Evolutionary conservation across 1,140 invertebrate species (phyloP).

Genomic region (Aradophagus sp.): DNA sequence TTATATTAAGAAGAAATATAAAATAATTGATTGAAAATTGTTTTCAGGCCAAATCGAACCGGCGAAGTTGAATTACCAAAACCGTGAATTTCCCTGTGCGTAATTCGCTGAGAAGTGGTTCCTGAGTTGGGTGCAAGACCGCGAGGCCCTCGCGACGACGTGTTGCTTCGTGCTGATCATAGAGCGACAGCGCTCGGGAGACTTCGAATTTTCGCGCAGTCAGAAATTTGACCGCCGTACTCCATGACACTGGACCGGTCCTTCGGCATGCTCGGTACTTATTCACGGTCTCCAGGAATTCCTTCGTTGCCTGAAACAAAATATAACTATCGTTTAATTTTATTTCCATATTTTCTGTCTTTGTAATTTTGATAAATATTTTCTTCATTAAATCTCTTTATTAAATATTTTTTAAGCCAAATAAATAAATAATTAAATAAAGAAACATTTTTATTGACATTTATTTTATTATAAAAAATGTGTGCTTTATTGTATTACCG

Average conservation of each 20-base stretch:
- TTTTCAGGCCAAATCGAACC: slow-evolving; percentile 7
- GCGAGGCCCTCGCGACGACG: slow-evolving; percentile 89
- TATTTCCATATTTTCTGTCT: too few relatives aligned
- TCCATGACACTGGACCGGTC: slow-evolving; percentile 80
- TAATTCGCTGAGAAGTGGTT: slow-evolving; percentile 90
- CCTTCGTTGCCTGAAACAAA: slow-evolving; percentile 80
- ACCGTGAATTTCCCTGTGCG: slow-evolving; percentile 97
- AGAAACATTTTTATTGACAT: too few relatives aligned
- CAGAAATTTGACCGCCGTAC: slow-evolving; percentile 95
- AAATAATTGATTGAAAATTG: too few relatives aligned
- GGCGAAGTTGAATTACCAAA: slow-evolving; percentile 80
- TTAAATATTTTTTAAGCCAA: too few relatives aligned
- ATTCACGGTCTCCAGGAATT: slow-evolving; percentile 85
- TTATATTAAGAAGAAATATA: too few relatives aligned
- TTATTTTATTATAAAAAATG: too few relatives aligned
- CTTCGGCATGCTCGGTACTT: slow-evolving; percentile 77
- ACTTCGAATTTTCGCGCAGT: slow-evolving; percentile 97
- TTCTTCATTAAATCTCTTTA: too few relatives aligned
- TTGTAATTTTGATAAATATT: too few relatives aligned
- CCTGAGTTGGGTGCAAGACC: slow-evolving; percentile 85
- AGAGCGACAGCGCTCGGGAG: slow-evolving; percentile 88
- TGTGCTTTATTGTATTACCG: too few relatives aligned
- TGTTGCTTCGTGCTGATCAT: slow-evolving; percentile 92
- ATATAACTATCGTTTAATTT: background rate
- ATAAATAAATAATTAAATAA: too few relatives aligned